Conservation (phyloP, 1,140 invertebrate species). For the Aricia agestis region DNA sequence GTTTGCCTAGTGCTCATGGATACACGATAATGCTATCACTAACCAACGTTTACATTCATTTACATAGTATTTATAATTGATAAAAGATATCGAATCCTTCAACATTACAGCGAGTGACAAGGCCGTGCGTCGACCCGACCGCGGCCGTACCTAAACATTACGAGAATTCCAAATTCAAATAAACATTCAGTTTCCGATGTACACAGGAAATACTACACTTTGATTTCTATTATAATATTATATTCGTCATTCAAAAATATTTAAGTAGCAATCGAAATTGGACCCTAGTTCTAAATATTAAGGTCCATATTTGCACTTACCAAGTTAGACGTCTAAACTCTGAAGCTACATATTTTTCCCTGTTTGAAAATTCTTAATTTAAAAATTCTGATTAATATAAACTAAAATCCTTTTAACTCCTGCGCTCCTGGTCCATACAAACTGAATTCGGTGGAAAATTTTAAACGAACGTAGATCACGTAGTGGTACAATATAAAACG, state of each 20-base stretch:
- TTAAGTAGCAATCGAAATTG: background rate
- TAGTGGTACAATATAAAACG: conserved; percentile 1
- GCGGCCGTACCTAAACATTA: background rate
- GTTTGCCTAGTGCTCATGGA: no score
- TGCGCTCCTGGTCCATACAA: background rate
- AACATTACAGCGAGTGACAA: background rate
- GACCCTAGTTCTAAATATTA: background rate
- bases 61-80: background rate
- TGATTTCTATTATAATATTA: background rate
- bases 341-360: no score
- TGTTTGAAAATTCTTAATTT: no score
- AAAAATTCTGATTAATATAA: background rate
- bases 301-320: background rate
- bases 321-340: no score
- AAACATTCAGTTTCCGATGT: background rate
- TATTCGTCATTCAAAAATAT: background rate
- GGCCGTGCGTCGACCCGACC: background rate
- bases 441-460: background rate
- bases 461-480: background rate
- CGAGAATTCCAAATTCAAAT: background rate
- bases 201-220: background rate
- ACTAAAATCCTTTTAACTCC: no score
- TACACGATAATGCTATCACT: background rate
- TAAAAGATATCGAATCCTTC: background rate
- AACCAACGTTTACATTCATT: background rate